phyloP scores from a whole-genome alignment of 2,113 vertebrate species.

The Orycteropus afer region DNA sequence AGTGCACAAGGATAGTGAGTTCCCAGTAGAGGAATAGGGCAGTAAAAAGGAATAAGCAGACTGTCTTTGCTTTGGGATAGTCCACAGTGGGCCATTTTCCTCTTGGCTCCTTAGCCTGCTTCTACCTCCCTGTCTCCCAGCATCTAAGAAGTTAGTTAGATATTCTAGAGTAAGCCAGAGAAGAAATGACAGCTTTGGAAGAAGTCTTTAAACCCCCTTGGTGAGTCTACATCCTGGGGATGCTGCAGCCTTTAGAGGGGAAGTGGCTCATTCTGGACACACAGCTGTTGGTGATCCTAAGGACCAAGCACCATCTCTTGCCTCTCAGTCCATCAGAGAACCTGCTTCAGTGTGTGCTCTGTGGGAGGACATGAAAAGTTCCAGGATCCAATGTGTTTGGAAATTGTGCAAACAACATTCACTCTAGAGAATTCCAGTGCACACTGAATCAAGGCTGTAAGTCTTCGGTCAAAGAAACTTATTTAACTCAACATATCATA shows the following conservation, averaged over 20 bases:
- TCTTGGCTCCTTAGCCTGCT: neutral
- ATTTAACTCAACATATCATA: neutral
- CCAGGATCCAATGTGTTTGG: neutral
- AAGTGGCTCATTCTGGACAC: neutral
- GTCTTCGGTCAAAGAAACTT: neutral
- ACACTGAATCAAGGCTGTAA: neutral
- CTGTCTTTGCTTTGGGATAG: neutral
- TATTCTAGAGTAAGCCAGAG: neutral
- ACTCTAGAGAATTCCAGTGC: neutral
- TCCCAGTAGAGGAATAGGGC: neutral
- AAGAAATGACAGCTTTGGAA: neutral
- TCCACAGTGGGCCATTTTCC: neutral
- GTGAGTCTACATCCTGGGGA: neutral
- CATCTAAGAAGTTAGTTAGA: neutral
- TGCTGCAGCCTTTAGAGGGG: neutral
- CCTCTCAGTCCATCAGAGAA: neutral
- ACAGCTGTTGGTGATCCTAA: neutral
- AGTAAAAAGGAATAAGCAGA: neutral
- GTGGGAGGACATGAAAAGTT: neutral
- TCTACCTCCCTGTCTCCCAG: neutral
- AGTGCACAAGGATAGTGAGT: neutral
- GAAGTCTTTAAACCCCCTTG: neutral
- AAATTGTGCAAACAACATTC: neutral
- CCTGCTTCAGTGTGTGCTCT: neutral
- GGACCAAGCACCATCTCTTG: neutral